Conservation (phyloP, 2,113 vertebrate species). For the Calypte anna region DNA sequence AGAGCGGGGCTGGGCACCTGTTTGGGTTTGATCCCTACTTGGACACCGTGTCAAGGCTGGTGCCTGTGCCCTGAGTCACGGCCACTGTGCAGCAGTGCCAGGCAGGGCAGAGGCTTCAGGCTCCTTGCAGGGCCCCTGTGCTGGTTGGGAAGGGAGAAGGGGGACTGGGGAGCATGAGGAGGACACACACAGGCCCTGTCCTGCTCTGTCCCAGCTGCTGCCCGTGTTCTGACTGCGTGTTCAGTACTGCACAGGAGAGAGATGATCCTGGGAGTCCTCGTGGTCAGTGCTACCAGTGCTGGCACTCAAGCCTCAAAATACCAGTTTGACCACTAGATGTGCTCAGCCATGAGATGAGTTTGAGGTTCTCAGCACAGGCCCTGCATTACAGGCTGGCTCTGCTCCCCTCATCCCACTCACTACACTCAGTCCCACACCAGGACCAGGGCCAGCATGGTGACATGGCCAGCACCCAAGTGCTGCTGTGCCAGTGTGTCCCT, state of each 20-base stretch:
- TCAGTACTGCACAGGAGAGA: neutral
- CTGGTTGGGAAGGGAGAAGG: neutral
- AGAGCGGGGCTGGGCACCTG: neutral
- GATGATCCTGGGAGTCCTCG: neutral
- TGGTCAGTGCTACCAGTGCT: neutral
- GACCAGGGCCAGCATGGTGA: neutral
- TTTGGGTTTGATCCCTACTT: conserved; percentile 42
- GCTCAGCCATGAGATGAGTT: neutral
- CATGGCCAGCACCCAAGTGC: accelerated
- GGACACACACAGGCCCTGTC: neutral
- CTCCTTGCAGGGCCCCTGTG: neutral
- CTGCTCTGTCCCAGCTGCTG: no score
- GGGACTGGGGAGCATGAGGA: neutral
- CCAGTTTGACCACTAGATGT: neutral
- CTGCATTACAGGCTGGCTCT: neutral
- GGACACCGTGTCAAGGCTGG: conserved; percentile 26
- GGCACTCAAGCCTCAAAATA: neutral
- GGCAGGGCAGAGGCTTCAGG: neutral
- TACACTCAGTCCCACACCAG: neutral
- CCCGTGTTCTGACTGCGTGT: neutral
- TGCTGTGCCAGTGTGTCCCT: neutral
- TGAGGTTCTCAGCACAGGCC: neutral
- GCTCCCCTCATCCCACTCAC: neutral
- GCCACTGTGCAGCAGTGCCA: neutral
- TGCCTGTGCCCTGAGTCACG: neutral